Evolutionary conservation across 2,888 invertebrate species (phyloP).

Genomic region (Andricus curvator): DNA sequence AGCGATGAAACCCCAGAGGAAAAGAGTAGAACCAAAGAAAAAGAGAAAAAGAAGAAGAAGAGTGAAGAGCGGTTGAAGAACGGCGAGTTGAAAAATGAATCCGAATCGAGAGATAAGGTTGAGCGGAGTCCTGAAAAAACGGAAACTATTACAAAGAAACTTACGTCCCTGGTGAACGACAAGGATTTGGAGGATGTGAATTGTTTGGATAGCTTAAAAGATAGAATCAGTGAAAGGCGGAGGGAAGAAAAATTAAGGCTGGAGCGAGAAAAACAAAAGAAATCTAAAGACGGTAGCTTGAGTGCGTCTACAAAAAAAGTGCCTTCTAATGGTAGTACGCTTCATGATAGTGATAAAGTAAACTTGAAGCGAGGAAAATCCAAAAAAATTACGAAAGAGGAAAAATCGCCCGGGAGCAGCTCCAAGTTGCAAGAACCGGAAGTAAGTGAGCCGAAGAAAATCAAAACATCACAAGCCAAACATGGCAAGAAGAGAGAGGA

Average conservation of each 20-base stretch:
- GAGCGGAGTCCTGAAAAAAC: conserved; percentile 73
- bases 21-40: conserved; percentile 77
- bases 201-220: conserved; percentile 74
- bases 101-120: conserved; percentile 79
- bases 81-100: conserved; percentile 80
- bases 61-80: conserved; percentile 81
- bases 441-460: conserved; percentile 66
- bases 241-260: conserved; percentile 73
- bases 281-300: conserved; percentile 67
- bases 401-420: conserved; percentile 9
- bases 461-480: conserved; percentile 66
- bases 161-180: conserved; percentile 67
- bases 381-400: conserved; percentile 64
- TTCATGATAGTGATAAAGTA: conserved; percentile 69
- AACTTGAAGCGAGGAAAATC: conserved; percentile 67
- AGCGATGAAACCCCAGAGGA: conserved; percentile 66
- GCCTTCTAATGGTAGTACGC: conserved; percentile 76
- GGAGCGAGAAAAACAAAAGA: conserved; percentile 72
- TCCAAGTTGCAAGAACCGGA: conserved; percentile 61
- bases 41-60: conserved; percentile 68
- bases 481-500: conserved; percentile 72
- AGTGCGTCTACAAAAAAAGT: conserved; percentile 73
- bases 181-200: conserved; percentile 76
- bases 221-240: conserved; percentile 73
- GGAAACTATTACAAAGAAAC: conserved; percentile 70